Conservation (phyloP, 2,888 invertebrate genomes). For the Caenorhabditis sp. region DNA sequence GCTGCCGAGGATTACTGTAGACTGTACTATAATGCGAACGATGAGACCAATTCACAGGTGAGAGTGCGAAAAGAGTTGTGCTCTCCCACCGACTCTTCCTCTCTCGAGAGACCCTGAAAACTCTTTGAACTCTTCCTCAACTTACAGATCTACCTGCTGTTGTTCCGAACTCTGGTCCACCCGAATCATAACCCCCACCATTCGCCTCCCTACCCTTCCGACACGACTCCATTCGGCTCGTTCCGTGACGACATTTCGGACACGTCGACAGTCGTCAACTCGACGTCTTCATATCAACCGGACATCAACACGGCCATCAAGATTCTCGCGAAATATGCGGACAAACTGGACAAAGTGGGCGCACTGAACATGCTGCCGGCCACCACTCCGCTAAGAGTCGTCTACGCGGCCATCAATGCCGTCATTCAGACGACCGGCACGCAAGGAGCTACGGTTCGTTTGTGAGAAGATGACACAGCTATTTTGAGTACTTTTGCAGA, state of each 20-base stretch:
- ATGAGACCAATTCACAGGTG: slow-evolving; percentile 71
- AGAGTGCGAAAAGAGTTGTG: not conserved
- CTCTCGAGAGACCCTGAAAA: too few species aligned
- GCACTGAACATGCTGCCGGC: slow-evolving; percentile 88
- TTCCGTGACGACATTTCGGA: slow-evolving; percentile 47
- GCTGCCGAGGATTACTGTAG: slow-evolving; percentile 89
- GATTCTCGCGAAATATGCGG: slow-evolving; percentile 88
- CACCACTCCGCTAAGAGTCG: slow-evolving; percentile 85
- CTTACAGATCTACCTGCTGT: slow-evolving; percentile 83
- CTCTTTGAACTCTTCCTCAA: not conserved
- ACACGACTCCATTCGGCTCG: slow-evolving; percentile 42
- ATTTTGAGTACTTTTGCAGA: slow-evolving; percentile 53
- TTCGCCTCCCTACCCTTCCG: slow-evolving; percentile 80
- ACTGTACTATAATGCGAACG: slow-evolving; percentile 70
- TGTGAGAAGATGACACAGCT: not conserved
- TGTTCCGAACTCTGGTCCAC: slow-evolving; percentile 83
- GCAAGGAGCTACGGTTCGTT: slow-evolving; percentile 61
- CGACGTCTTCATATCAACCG: slow-evolving; percentile 81
- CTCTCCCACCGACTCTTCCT: too few species aligned
- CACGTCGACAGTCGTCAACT: slow-evolving; percentile 27
- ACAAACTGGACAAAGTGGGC: slow-evolving; percentile 86
- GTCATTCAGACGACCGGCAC: slow-evolving; percentile 89
- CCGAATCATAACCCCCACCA: slow-evolving; percentile 81
- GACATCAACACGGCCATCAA: slow-evolving; percentile 88
- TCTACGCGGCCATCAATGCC: slow-evolving; percentile 83